Evolutionary conservation across 2,888 invertebrate species (phyloP), one percentile per base, ranked within the genome.

Genomic region (Pachydiplax longipennis): DNA sequence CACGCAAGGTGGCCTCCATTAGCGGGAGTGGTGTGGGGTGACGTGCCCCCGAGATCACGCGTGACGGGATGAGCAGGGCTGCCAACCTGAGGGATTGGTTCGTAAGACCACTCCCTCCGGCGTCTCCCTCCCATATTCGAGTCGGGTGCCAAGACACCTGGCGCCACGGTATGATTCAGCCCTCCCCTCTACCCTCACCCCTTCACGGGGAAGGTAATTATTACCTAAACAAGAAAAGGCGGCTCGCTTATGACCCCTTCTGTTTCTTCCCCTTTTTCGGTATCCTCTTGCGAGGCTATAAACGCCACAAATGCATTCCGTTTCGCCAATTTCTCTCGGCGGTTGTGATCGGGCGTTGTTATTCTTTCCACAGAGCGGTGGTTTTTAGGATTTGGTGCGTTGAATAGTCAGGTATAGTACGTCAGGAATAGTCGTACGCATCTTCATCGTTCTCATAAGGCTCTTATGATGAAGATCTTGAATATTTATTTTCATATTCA

Each of bases 71-170:
- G 83, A 83, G 53, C 83, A 83, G 83, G 25, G 83, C 58, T 18
- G 83, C 83, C 83, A 83, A 83, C 83, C 31, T 83, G 53, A 35
- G 22, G 83, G 83, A 31, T 53, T 35, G n/a, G 13, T 37, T 4
- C 10, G 37, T 10, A 35, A 73, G 25, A 13, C 10, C 53, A 83
- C 40, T n/a, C 81, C 81, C 81, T 81, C n/a, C 81, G 18, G 53
- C 83, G 53, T 31, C 58, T 58, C 58, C 58, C 83, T 35, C 22
- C 58, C 13, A 18, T 12, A 31, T 13, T 31, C 25, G 12, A 73
- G 83, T 13, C 83, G 83, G 83, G 83, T 83, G 83, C 83, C 83
- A 83, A 53, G 83, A 83, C 83, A 83, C 83, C 83, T 83, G 83
- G 83, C 83, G 83, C 83, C 83, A 83, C 15, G 58, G 83, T 18